Percentiles rank a stretch among this genome's conserved stretches.
These are phyloP conservation scores for Magallana angulata DNA, from an alignment of 1,140 invertebrate genomes.

Conservation along the genomic window DNA sequence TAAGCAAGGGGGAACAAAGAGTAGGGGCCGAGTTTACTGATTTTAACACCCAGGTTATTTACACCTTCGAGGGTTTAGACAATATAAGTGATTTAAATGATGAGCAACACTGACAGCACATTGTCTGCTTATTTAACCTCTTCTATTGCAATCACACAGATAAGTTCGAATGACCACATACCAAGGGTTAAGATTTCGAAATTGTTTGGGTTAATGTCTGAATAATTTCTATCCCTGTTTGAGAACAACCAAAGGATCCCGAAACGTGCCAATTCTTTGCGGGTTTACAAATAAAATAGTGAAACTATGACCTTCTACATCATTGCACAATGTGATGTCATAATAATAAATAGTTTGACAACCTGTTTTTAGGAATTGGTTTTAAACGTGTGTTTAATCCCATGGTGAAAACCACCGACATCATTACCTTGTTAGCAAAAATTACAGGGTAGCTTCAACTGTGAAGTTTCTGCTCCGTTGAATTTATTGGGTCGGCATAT, in stretches of 20 bases:
- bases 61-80: slow-evolving; percentile 17
- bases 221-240: neutral
- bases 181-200: slow-evolving; percentile 25
- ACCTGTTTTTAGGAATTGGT: neutral
- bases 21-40: neutral
- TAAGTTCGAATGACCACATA: neutral
- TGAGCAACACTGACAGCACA: neutral
- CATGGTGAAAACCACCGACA: neutral
- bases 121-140: slow-evolving; percentile 20
- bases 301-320: neutral
- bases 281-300: neutral
- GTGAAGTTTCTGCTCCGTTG: slow-evolving; percentile 30
- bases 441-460: slow-evolving; percentile 6
- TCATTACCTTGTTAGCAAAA: slow-evolving; percentile 35
- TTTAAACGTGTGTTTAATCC: slow-evolving; percentile 29
- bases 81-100: slow-evolving; percentile 33
- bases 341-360: slow-evolving; percentile 19
- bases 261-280: neutral
- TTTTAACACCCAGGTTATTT: slow-evolving; percentile 3
- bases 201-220: neutral
- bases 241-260: neutral
- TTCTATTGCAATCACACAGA: slow-evolving; percentile 1
- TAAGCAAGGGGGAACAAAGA: neutral
- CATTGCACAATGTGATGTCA: slow-evolving; percentile 24
- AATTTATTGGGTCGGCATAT: slow-evolving; percentile 20